Conservation (phyloP, 2,113 vertebrate species). For the Phylloscopus whistleri region DNA sequence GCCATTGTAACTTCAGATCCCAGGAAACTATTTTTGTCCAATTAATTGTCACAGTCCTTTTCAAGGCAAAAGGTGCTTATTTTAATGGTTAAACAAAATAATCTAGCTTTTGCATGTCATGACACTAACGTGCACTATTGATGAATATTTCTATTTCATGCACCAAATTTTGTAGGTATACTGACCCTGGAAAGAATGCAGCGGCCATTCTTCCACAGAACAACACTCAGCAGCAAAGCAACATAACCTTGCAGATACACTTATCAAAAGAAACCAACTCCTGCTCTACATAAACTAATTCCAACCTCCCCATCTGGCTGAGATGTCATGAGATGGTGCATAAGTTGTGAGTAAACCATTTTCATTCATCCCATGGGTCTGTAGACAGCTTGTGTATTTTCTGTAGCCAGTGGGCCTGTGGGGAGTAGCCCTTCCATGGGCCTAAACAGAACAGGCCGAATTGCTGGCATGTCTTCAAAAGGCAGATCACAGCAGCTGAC, state of each 20-base stretch:
- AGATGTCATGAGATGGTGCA: background rate
- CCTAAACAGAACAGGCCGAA: background rate
- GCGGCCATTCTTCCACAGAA: rapidly evolving
- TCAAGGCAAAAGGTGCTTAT: background rate
- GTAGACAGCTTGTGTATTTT: background rate
- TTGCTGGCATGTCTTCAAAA: background rate
- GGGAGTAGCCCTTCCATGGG: background rate
- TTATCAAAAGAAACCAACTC: background rate
- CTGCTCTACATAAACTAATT: background rate
- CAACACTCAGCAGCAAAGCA: background rate
- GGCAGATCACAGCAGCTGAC: background rate
- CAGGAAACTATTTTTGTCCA: background rate
- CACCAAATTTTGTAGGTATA: background rate
- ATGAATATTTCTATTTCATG: background rate
- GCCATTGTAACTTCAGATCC: background rate
- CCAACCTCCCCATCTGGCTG: background rate
- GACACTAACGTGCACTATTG: background rate
- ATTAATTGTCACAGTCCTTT: background rate
- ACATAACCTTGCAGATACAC: background rate
- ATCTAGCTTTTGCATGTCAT: background rate
- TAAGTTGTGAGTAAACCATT: background rate
- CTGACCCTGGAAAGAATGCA: background rate
- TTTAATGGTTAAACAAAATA: background rate
- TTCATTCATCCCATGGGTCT: background rate
- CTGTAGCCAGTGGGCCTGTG: background rate